These are phyloP conservation scores for Pseudomyrmex sp. DNA, from an alignment of 1,140 invertebrate genomes.

Conservation along the genomic window DNA sequence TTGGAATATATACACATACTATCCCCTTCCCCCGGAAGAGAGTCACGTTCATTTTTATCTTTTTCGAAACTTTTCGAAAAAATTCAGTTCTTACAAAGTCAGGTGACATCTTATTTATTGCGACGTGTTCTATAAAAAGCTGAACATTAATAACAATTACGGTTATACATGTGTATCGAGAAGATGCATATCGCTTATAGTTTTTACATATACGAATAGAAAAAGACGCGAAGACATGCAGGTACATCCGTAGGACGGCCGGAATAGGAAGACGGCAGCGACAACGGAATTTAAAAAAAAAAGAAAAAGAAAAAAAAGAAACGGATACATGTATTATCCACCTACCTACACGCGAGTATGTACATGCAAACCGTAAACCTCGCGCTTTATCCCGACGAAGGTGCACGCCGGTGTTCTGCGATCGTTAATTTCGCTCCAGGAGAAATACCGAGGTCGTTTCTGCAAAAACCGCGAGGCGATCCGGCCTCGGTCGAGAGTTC, in stretches of 20 bases:
- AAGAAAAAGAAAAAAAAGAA: conserved; percentile 50
- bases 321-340: conserved; percentile 61
- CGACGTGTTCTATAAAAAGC: not conserved
- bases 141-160: not conserved
- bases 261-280: conserved; percentile 24
- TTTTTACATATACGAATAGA: not conserved
- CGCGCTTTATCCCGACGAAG: conserved; percentile 75
- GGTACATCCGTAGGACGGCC: conserved; percentile 3
- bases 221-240: not conserved
- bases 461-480: conserved; percentile 76
- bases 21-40: not conserved
- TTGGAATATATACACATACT: conserved; percentile 3
- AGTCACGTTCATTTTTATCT: not conserved
- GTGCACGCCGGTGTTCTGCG: conserved; percentile 72
- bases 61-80: too few relatives aligned
- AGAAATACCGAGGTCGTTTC: conserved; percentile 79
- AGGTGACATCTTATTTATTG: not conserved
- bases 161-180: too few relatives aligned
- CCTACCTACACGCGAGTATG: conserved; percentile 60
- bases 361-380: conserved; percentile 74
- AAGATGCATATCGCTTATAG: not conserved
- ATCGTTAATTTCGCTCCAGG: conserved; percentile 78
- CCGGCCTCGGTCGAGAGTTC: conserved; percentile 69
- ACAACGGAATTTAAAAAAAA: not conserved
- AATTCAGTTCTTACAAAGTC: not conserved